Conservation (phyloP, 2,797 vertebrate species). For the Leptoclinus maculatus region DNA sequence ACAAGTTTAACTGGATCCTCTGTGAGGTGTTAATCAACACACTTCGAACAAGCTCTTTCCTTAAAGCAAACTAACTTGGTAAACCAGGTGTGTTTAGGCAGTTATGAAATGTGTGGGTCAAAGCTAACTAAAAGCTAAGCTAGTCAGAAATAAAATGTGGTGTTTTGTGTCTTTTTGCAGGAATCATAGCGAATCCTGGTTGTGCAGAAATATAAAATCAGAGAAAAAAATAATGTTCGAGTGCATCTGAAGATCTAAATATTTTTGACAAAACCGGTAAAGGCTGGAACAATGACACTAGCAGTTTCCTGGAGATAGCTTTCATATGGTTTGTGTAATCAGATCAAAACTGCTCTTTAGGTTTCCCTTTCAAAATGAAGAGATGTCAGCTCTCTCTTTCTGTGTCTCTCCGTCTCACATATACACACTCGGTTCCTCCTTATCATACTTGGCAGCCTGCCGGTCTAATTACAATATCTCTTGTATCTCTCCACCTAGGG, state of each 20-base stretch:
- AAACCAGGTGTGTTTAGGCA: not conserved
- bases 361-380: constrained; percentile 18
- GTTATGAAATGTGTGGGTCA: not conserved
- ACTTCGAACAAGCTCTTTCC: not conserved
- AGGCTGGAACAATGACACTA: not conserved
- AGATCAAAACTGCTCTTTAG: constrained; percentile 6
- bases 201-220: not conserved
- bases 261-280: not conserved
- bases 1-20: not conserved
- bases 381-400: not conserved
- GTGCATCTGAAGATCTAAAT: not conserved
- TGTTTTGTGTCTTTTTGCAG: not conserved
- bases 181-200: not conserved
- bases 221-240: not conserved
- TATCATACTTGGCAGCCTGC: constrained; percentile 33
- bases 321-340: constrained; percentile 17
- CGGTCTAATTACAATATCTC: constrained; percentile 57
- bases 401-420: constrained; percentile 21
- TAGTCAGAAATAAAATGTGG: not conserved
- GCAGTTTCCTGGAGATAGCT: not conserved
- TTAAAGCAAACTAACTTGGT: not conserved
- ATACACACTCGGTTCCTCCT: constrained; percentile 2
- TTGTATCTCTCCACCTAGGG: constrained; percentile 82
- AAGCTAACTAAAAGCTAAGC: not conserved
- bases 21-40: not conserved